Conservation (phyloP, 1,140 invertebrate species). For the Eciton burchellii region DNA sequence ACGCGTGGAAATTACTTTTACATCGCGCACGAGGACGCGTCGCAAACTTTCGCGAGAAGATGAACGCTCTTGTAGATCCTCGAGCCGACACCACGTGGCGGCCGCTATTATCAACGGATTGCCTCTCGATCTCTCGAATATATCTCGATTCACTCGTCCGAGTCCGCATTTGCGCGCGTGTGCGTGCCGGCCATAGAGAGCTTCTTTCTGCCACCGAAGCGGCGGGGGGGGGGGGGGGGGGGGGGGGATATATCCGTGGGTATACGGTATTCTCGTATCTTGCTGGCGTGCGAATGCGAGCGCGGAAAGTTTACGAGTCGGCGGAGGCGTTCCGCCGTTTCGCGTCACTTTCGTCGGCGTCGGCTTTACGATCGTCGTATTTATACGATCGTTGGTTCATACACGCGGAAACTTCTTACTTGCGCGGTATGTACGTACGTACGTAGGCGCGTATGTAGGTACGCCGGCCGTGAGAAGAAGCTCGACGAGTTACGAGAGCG, state of each 20-base stretch:
- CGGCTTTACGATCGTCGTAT: constrained; percentile 70
- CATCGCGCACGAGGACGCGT: no score
- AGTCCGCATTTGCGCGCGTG: neutral
- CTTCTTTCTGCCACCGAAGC: neutral
- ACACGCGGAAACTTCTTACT: constrained; percentile 67
- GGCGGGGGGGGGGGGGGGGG: neutral
- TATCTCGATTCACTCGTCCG: no score
- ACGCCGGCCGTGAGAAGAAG: constrained; percentile 50
- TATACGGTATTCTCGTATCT: constrained; percentile 41
- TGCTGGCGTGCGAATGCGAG: constrained; percentile 42
- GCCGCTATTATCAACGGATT: no score
- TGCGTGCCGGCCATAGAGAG: neutral
- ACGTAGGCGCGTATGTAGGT: constrained; percentile 7
- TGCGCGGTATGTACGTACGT: constrained; percentile 37
- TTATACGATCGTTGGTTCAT: constrained; percentile 71
- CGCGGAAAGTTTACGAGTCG: constrained; percentile 63
- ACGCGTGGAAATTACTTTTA: no score
- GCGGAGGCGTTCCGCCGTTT: constrained; percentile 29
- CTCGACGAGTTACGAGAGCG: constrained; percentile 28
- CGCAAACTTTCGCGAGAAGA: no score
- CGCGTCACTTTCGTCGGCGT: constrained; percentile 68
- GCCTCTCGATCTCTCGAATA: neutral
- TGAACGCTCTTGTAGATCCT: no score
- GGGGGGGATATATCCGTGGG: neutral
- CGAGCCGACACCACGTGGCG: no score